These are phyloP conservation scores for Ctenopoma multispine DNA, from an alignment of 2,797 vertebrate species.

Conservation along the genomic window DNA sequence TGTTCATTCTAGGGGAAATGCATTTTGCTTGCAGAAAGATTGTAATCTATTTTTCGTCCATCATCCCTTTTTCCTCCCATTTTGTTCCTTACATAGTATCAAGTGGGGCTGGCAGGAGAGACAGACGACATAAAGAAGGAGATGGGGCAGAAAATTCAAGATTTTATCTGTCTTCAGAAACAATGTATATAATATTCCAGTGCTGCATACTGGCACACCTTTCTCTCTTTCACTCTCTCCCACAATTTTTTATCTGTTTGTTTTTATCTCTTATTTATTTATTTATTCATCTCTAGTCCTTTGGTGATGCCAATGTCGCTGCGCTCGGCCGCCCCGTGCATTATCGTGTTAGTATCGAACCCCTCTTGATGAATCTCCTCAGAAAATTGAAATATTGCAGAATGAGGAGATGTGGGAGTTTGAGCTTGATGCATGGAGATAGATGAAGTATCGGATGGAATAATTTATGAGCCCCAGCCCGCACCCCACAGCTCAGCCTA, in stretches of 20 bases:
- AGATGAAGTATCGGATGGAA: constrained; percentile 72
- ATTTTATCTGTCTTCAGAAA: constrained; percentile 53
- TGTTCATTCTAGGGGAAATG: constrained; percentile 32
- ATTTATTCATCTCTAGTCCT: constrained; percentile 56
- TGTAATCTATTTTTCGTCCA: constrained; percentile 45
- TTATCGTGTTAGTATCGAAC: constrained; percentile 73
- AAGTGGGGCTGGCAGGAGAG: constrained; percentile 25
- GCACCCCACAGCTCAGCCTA: constrained; percentile 30
- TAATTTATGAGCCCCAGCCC: constrained; percentile 66
- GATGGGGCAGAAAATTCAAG: constrained; percentile 58
- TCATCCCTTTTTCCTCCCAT: constrained; percentile 22
- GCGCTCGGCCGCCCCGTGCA: constrained; percentile 16
- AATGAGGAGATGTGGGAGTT: constrained; percentile 61
- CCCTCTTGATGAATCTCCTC: constrained; percentile 67
- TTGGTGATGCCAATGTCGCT: constrained; percentile 19
- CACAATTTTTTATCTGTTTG: constrained; percentile 69
- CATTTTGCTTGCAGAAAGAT: constrained; percentile 46
- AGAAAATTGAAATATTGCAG: constrained; percentile 75
- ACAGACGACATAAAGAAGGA: constrained; percentile 44
- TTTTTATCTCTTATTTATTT: constrained; percentile 59
- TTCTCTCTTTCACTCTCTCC: not conserved
- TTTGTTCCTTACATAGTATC: constrained; percentile 35
- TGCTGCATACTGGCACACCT: constrained; percentile 34
- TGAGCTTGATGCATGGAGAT: constrained; percentile 75
- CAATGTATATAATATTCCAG: constrained; percentile 55